Percentiles rank a stretch among this genome's conserved stretches.
phyloP scores from a whole-genome alignment of 2,113 vertebrate genomes.

The Clinocottus analis region DNA sequence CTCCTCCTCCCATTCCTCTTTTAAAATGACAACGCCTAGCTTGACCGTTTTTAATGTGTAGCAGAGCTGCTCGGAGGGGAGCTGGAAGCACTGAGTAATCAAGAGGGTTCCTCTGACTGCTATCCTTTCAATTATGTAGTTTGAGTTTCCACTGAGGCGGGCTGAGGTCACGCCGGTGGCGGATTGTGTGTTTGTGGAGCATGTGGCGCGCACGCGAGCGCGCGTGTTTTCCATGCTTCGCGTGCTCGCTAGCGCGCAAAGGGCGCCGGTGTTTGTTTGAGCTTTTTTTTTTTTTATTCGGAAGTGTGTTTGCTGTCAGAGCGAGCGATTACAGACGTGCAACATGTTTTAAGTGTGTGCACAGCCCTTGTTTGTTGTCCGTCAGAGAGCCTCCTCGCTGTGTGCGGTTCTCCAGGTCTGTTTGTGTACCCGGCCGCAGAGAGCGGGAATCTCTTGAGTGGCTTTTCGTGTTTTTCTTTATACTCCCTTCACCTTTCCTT shows the following conservation, averaged over 20 bases:
- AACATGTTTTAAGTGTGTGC: constrained; percentile 51
- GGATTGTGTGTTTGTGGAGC: constrained; percentile 55
- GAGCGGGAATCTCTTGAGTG: constrained; percentile 37
- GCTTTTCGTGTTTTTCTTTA: constrained; percentile 44
- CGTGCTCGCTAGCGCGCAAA: constrained; percentile 9
- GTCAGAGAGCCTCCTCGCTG: constrained; percentile 37
- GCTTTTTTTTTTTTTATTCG: too few species aligned
- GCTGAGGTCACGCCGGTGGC: constrained; percentile 72
- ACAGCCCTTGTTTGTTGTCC: constrained; percentile 53
- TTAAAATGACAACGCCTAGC: constrained; percentile 50
- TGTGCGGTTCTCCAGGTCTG: constrained; percentile 48
- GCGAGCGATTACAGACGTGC: constrained; percentile 56
- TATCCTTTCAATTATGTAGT: constrained; percentile 82
- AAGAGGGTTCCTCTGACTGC: constrained; percentile 72
- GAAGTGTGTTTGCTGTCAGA: constrained; percentile 47
- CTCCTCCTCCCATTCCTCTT: constrained; percentile 1
- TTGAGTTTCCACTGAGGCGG: constrained; percentile 79
- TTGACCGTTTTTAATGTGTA: constrained; percentile 70
- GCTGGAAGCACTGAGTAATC: constrained; percentile 79
- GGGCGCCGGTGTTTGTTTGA: constrained; percentile 35
- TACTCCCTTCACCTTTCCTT: constrained; percentile 13
- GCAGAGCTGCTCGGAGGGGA: constrained; percentile 61
- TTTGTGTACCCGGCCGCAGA: constrained; percentile 56
- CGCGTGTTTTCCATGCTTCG: constrained; percentile 5
- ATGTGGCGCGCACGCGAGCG: constrained; percentile 9